Conservation (phyloP, 2,113 vertebrate species). For the Bagarius yarrelli region DNA sequence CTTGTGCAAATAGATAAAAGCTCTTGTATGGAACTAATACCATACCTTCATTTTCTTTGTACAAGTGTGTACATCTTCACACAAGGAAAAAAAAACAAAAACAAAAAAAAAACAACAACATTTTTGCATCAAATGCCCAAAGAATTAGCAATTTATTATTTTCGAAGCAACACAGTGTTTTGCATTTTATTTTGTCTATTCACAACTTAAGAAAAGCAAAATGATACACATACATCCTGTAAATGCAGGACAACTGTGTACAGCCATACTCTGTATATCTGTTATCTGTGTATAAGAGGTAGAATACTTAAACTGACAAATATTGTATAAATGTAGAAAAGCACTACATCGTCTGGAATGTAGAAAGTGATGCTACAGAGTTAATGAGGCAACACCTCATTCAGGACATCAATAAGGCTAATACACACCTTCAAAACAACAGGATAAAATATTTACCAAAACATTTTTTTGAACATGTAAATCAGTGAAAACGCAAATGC, state of each 20-base stretch:
- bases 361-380: slow-evolving; percentile 57
- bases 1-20: slow-evolving; percentile 4
- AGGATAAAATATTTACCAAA: not conserved
- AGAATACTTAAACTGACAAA: slow-evolving; percentile 53
- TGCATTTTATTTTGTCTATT: slow-evolving; percentile 37
- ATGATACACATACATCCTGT: slow-evolving; percentile 31
- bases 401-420: slow-evolving; percentile 11
- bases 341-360: slow-evolving; percentile 49
- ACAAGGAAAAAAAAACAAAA: not conserved
- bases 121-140: slow-evolving; percentile 18
- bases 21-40: not conserved
- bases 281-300: slow-evolving; percentile 54
- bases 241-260: slow-evolving; percentile 47
- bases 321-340: slow-evolving; percentile 48
- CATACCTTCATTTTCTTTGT: not conserved
- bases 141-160: slow-evolving; percentile 44
- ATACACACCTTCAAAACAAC: slow-evolving; percentile 18
- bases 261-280: slow-evolving; percentile 49
- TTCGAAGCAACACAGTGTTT: slow-evolving; percentile 44
- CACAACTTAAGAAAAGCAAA: slow-evolving; percentile 42
- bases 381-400: slow-evolving; percentile 10
- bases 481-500: slow-evolving; percentile 8
- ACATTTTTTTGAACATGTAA: not conserved
- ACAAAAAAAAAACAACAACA: not conserved
- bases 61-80: not conserved